Evolutionary conservation across 2,113 vertebrate genomes (phyloP).

Genomic region (Zosterops pallidus): DNA sequence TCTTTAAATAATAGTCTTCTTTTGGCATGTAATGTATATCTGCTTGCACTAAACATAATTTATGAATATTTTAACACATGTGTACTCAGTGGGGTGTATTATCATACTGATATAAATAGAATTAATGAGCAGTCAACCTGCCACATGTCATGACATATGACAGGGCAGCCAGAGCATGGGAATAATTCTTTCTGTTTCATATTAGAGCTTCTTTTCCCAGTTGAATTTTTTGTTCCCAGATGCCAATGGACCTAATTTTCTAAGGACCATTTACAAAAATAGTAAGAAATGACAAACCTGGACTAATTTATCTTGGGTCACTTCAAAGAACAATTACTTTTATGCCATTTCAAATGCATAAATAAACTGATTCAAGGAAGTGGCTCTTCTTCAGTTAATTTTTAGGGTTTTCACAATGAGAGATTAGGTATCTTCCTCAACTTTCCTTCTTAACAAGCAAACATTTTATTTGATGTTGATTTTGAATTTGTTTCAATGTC

Average conservation of each 20-base stretch:
- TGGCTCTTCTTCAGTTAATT: neutral
- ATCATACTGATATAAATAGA: constrained; percentile 97
- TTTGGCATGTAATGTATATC: constrained; percentile 77
- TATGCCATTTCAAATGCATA: constrained; percentile 16
- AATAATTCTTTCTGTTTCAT: constrained; percentile 69
- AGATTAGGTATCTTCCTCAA: neutral
- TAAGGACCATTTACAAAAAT: constrained; percentile 50
- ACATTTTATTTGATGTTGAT: neutral
- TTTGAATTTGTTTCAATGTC: constrained; percentile 9
- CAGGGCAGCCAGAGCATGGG: constrained; percentile 72
- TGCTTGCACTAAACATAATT: constrained; percentile 80
- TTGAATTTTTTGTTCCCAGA: constrained; percentile 62
- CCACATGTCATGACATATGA: constrained; percentile 86
- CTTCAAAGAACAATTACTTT: constrained; percentile 33
- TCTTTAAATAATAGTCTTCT: constrained; percentile 78
- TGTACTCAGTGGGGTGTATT: constrained; percentile 95
- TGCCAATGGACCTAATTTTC: constrained; percentile 57
- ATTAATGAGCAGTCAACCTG: constrained; percentile 97
- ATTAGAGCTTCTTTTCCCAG: constrained; percentile 67
- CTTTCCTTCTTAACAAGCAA: neutral
- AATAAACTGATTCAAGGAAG: constrained; percentile 13
- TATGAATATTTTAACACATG: constrained; percentile 99
- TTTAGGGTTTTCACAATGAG: neutral
- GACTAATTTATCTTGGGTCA: constrained; percentile 24
- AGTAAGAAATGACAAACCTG: constrained; percentile 37